phyloP scores from a whole-genome alignment of 1,140 invertebrate species.

The Arctopsyche grandis region DNA sequence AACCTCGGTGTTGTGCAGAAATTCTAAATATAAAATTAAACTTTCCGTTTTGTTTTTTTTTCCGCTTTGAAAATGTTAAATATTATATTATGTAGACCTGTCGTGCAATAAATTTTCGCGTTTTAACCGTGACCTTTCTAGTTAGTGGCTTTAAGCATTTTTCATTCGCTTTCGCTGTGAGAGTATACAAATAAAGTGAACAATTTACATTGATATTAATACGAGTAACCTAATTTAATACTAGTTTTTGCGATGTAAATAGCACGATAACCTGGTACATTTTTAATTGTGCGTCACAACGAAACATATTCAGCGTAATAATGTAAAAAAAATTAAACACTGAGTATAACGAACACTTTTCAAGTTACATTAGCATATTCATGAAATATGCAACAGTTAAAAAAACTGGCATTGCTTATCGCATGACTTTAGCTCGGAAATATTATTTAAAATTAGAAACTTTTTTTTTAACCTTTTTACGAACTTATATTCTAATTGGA shows the following conservation, averaged over 20 bases:
- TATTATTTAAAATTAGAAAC: neutral
- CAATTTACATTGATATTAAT: neutral
- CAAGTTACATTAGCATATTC: constrained; percentile 2
- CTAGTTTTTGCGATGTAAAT: constrained; percentile 2
- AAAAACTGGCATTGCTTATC: neutral
- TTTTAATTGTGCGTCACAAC: constrained; percentile 13
- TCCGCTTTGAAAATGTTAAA: too few relatives aligned
- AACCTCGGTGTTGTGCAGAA: too few relatives aligned
- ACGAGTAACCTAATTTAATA: neutral
- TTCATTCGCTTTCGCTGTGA: neutral
- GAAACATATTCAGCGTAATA: neutral
- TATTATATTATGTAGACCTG: too few relatives aligned
- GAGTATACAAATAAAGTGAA: neutral
- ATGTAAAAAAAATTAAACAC: constrained; percentile 6
- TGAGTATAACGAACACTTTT: neutral
- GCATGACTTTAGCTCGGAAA: neutral
- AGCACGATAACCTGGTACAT: neutral
- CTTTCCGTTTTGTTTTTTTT: too few relatives aligned
- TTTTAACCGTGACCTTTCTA: constrained; percentile 13
- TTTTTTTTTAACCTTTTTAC: neutral
- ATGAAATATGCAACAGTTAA: constrained; percentile 16
- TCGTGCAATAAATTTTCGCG: neutral
- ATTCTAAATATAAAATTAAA: too few relatives aligned
- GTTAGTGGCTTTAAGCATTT: neutral
- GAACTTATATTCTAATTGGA: too few relatives aligned